Conservation (phyloP, 2,797 vertebrate genomes). For the Lophura swinhoii region DNA sequence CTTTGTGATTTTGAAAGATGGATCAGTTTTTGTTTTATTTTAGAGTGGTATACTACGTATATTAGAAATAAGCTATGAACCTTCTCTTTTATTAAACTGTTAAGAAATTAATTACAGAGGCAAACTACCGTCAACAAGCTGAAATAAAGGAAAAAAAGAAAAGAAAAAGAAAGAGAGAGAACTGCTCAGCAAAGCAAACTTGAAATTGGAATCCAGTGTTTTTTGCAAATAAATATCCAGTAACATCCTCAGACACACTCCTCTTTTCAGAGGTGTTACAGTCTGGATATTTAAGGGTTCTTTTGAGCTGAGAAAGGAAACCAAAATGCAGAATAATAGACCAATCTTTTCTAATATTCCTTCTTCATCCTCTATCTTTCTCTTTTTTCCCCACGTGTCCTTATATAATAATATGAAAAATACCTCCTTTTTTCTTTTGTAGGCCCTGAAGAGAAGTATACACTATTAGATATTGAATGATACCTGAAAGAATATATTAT, state of each 20-base stretch:
- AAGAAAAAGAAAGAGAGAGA: background rate
- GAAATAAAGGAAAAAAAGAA: background rate
- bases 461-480: background rate
- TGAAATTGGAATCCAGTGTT: background rate
- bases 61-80: background rate
- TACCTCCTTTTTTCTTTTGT: background rate
- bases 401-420: background rate
- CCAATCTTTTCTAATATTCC: background rate
- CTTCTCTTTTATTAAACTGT: background rate
- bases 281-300: background rate
- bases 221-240: background rate
- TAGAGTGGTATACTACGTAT: background rate
- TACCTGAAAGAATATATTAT: background rate
- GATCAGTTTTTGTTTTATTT: background rate
- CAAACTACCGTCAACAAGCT: background rate
- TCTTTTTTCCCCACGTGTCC: background rate
- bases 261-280: background rate
- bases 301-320: background rate
- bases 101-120: background rate
- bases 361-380: background rate
- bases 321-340: background rate
- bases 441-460: background rate
- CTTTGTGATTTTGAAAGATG: background rate
- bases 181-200: background rate
- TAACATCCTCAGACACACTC: background rate